A percentile compares a stretch with the other conserved stretches of the same genome.
These are phyloP conservation scores for Euwallacea similis DNA, from an alignment of 1,140 invertebrate genomes.

Conservation along the genomic window DNA sequence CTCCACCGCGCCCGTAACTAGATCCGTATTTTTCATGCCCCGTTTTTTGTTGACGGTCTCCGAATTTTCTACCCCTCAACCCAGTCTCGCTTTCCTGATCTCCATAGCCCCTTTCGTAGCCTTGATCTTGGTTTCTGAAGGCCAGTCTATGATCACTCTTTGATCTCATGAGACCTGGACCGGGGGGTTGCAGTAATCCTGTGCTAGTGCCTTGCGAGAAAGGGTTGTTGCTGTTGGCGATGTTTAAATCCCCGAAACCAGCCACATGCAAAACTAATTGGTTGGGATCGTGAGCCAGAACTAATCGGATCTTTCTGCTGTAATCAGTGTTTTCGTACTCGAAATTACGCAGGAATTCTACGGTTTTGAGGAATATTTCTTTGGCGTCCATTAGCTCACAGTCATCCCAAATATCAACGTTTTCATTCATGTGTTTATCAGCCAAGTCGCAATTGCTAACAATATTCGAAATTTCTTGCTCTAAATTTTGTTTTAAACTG, in stretches of 20 bases:
- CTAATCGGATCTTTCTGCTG: conserved; percentile 78
- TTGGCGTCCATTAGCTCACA: conserved; percentile 89
- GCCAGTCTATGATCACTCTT: conserved; percentile 92
- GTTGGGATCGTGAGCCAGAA: conserved; percentile 87
- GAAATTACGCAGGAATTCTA: conserved; percentile 91
- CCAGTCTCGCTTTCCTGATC: conserved; percentile 61
- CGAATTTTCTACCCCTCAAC: conserved; percentile 71
- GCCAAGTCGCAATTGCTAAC: conserved; percentile 93
- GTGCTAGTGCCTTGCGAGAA: conserved; percentile 53
- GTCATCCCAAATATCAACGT: conserved; percentile 83
- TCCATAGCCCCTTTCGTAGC: conserved; percentile 53
- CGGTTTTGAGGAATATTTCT: conserved; percentile 91
- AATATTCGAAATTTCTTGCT: conserved; percentile 90
- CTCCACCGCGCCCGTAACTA: conserved; percentile 58
- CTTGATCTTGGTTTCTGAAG: conserved; percentile 82
- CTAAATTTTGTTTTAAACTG: conserved; percentile 88
- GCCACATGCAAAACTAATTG: conserved; percentile 82
- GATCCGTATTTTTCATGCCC: conserved; percentile 55
- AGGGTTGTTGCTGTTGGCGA: conserved; percentile 61
- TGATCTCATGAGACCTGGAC: conserved; percentile 82
- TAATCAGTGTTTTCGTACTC: conserved; percentile 91
- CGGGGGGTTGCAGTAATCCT: conserved; percentile 55
- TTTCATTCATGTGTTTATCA: conserved; percentile 90
- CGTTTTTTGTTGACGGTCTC: conserved; percentile 61
- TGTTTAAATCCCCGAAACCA: conserved; percentile 85